phyloP scores from a whole-genome alignment of 2,113 vertebrate species.

The Oncorhynchus masou region DNA sequence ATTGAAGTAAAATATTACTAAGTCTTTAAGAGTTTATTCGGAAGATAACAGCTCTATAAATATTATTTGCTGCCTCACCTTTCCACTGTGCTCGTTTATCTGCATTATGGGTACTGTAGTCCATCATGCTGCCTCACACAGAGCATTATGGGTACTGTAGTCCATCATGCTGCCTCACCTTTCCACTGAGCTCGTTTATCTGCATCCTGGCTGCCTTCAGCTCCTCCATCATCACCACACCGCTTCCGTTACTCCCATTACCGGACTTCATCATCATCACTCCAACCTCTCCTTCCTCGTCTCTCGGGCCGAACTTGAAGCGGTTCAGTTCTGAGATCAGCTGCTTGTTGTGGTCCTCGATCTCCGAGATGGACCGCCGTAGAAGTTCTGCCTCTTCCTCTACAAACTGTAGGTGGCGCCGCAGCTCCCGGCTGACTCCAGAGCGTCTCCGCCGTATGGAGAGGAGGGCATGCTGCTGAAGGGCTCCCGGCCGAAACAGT shows the following conservation, averaged over 20 bases:
- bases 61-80: too few relatives aligned
- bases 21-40: too few relatives aligned
- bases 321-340: constrained; percentile 90
- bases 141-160: too few relatives aligned
- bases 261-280: constrained; percentile 46
- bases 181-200: constrained; percentile 90
- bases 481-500: constrained; percentile 84
- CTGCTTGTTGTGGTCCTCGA: constrained; percentile 95
- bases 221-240: constrained; percentile 82
- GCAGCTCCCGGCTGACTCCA: constrained; percentile 89
- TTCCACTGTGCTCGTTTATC: too few relatives aligned
- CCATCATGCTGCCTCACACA: too few relatives aligned
- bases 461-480: constrained; percentile 89
- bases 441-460: constrained; percentile 82
- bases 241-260: constrained; percentile 25
- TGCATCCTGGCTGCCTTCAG: constrained; percentile 86
- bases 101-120: too few relatives aligned
- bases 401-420: constrained; percentile 93
- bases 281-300: constrained; percentile 45
- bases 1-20: too few relatives aligned
- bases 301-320: constrained; percentile 86
- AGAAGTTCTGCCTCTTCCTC: constrained; percentile 95
- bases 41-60: too few relatives aligned
- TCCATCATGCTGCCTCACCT: constrained; percentile 37
- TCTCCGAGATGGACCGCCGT: constrained; percentile 91